Conservation (phyloP, 2,113 vertebrate genomes). For the Paratilapia polleni region DNA sequence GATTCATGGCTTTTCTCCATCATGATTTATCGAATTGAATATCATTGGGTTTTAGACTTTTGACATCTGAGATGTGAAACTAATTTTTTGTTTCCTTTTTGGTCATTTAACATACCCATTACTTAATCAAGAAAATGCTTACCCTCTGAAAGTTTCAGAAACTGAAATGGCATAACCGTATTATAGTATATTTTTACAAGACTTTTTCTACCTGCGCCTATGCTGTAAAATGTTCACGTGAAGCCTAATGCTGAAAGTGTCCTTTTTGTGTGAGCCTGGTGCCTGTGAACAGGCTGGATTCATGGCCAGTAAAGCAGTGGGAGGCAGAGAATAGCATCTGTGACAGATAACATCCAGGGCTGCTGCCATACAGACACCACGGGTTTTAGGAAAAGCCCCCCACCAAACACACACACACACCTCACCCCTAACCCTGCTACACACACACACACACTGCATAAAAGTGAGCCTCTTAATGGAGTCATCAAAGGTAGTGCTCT, state of each 20-base stretch:
- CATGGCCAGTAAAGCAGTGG: constrained; percentile 67
- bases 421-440: not conserved
- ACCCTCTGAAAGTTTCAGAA: not conserved
- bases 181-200: not conserved
- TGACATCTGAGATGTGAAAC: not conserved
- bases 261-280: constrained; percentile 28
- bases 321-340: constrained; percentile 75
- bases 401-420: constrained; percentile 2
- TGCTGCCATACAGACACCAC: constrained; percentile 64
- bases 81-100: not conserved
- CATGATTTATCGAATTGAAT: not conserved
- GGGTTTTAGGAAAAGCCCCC: constrained; percentile 53
- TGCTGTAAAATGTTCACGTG: not conserved
- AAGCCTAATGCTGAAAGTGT: constrained; percentile 48
- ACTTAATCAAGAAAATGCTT: not conserved
- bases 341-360: constrained; percentile 78
- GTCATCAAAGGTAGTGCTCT: constrained; percentile 75
- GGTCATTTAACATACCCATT: too few relatives aligned
- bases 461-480: constrained; percentile 74
- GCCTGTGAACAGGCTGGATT: constrained; percentile 66
- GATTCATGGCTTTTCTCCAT: not conserved
- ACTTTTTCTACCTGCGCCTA: not conserved
- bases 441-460: constrained; percentile 36
- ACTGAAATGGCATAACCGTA: not conserved
- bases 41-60: not conserved